These are phyloP conservation scores for Polietes domitor DNA, from an alignment of 2,888 invertebrate species.

Conservation along the genomic window DNA sequence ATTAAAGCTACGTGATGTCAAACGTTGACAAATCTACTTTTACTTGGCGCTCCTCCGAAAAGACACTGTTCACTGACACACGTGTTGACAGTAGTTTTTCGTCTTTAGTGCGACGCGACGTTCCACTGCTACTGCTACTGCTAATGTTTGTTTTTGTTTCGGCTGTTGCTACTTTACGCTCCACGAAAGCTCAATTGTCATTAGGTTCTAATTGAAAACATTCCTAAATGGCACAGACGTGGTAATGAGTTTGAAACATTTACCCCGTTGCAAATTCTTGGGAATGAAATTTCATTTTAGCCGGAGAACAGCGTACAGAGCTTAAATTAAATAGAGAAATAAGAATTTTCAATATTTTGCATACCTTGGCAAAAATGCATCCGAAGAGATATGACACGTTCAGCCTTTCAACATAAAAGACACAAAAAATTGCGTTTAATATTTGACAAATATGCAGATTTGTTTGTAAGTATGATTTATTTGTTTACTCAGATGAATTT, in stretches of 20 bases:
- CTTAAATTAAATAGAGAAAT: neutral
- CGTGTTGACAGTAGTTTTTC: conserved; percentile 51
- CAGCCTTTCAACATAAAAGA: too few species aligned
- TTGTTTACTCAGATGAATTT: too few species aligned
- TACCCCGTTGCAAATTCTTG: neutral
- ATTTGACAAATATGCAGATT: too few species aligned
- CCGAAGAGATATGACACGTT: too few species aligned
- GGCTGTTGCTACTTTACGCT: conserved; percentile 32
- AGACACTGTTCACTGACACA: neutral
- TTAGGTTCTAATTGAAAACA: conserved; percentile 64
- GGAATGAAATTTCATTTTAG: neutral
- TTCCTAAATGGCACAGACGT: conserved; percentile 62
- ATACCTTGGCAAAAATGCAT: neutral
- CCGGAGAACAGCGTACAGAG: neutral
- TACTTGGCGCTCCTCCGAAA: conserved; percentile 20
- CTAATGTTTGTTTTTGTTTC: conserved; percentile 1
- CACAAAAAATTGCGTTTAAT: too few species aligned
- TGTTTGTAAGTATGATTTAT: too few species aligned
- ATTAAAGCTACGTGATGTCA: conserved; percentile 69
- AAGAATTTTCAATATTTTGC: neutral
- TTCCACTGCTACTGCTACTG: too few species aligned
- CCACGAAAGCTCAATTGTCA: conserved; percentile 53
- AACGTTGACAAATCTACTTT: conserved; percentile 36
- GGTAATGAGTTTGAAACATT: conserved; percentile 47
- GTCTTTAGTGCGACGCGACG: conserved; percentile 21